These are phyloP conservation scores for Loriculus beryllinus DNA, from an alignment of 2,797 vertebrate species.

Conservation along the genomic window DNA sequence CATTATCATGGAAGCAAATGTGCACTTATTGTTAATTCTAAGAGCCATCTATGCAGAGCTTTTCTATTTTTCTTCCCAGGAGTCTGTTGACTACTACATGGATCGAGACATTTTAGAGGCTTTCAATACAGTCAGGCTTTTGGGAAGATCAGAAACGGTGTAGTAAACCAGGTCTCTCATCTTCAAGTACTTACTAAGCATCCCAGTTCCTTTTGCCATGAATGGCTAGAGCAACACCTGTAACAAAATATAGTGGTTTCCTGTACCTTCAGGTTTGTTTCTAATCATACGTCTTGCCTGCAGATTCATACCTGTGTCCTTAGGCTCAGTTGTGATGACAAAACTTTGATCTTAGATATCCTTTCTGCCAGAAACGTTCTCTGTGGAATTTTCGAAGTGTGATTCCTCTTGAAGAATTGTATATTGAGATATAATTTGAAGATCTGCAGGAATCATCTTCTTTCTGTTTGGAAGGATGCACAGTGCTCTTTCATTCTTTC, in stretches of 20 bases:
- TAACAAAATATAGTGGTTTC: not conserved
- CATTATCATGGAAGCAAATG: not conserved
- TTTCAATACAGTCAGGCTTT: not conserved
- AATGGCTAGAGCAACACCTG: not conserved
- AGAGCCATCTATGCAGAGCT: not conserved
- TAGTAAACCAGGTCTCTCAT: not conserved
- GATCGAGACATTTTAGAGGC: not conserved
- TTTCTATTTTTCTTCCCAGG: not conserved
- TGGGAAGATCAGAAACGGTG: not conserved
- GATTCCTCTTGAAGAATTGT: constrained; percentile 10
- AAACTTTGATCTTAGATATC: constrained; percentile 23
- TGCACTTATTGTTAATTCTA: not conserved
- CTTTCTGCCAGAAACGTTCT: constrained; percentile 15
- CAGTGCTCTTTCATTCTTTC: not conserved
- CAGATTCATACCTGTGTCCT: not conserved
- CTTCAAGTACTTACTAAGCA: not conserved
- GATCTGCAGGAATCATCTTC: not conserved
- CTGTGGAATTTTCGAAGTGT: constrained; percentile 10
- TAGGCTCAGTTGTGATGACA: constrained; percentile 26
- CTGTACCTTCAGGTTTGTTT: not conserved
- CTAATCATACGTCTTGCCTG: not conserved
- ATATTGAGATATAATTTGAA: constrained; percentile 40
- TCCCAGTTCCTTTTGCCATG: not conserved
- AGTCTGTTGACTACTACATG: not conserved
- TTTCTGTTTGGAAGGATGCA: not conserved